Conservation (phyloP, 1,140 invertebrate species). For the Uloborus diversus region DNA sequence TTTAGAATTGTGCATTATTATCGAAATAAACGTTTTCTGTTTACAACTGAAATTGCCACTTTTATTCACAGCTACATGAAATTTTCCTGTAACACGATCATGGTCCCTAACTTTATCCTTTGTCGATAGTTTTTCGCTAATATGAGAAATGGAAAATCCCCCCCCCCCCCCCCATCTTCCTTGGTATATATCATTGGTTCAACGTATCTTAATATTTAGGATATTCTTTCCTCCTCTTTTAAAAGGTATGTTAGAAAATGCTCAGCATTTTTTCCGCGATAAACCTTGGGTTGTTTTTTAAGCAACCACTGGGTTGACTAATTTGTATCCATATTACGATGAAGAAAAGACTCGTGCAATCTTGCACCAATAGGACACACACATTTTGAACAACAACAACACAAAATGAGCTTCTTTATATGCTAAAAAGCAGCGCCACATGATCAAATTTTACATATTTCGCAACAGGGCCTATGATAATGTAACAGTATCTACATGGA, state of each 20-base stretch:
- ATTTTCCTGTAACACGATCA: background rate
- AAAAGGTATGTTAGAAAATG: background rate
- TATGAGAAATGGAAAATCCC: background rate
- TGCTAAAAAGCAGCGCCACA: too few species aligned
- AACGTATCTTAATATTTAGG: too few species aligned
- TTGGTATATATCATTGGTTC: background rate
- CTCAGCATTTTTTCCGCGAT: background rate
- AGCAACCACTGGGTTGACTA: background rate
- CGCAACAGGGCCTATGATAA: background rate
- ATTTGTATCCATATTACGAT: too few species aligned
- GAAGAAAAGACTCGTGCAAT: too few species aligned
- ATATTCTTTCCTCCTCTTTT: background rate
- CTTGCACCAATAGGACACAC: too few species aligned
- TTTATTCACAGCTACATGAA: background rate
- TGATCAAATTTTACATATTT: too few species aligned
- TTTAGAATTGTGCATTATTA: constrained; percentile 18
- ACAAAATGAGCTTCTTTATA: too few species aligned
- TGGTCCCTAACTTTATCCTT: background rate
- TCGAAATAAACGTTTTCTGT: background rate
- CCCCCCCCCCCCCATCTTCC: background rate
- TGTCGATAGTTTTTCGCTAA: too few species aligned
- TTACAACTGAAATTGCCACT: constrained; percentile 9
- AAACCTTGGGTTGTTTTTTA: background rate
- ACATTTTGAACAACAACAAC: too few species aligned
- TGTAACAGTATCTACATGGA: background rate